phyloP scores from a whole-genome alignment of 2,113 vertebrate genomes.

The Campylomormyrus tamandua region DNA sequence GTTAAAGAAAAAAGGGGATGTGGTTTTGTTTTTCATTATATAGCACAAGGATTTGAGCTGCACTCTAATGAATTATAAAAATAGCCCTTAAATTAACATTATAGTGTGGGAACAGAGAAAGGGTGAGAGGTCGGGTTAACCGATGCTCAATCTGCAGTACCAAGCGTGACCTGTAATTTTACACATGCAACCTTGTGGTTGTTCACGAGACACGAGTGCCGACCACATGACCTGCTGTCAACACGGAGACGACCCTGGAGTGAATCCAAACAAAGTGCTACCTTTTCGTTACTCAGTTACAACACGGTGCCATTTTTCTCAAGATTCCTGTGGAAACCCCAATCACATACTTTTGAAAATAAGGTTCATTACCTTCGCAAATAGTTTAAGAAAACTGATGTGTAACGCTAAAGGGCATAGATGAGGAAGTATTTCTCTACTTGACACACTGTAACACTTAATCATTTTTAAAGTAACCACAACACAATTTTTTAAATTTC shows the following conservation, averaged over 20 bases:
- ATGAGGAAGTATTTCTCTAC: neutral
- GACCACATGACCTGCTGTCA: neutral
- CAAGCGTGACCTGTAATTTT: neutral
- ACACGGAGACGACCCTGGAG: neutral
- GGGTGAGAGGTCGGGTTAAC: neutral
- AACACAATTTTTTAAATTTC: neutral
- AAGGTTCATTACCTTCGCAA: neutral
- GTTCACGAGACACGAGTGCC: neutral
- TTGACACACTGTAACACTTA: slow-evolving; percentile 5
- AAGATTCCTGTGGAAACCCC: neutral
- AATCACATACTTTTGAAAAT: neutral
- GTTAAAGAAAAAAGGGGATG: neutral
- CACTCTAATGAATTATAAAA: neutral
- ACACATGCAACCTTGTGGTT: neutral
- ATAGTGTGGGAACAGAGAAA: neutral
- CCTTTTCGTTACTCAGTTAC: neutral
- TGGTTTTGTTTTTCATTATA: neutral
- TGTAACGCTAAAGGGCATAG: neutral
- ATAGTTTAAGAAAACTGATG: neutral
- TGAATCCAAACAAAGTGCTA: neutral
- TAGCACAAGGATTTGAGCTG: neutral
- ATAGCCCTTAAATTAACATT: slow-evolving; percentile 1
- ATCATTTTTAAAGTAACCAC: slow-evolving; percentile 3
- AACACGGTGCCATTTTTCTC: neutral
- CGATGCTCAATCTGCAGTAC: neutral